Conservation (phyloP, 2,888 invertebrate species). For the Athetis lepigone region DNA sequence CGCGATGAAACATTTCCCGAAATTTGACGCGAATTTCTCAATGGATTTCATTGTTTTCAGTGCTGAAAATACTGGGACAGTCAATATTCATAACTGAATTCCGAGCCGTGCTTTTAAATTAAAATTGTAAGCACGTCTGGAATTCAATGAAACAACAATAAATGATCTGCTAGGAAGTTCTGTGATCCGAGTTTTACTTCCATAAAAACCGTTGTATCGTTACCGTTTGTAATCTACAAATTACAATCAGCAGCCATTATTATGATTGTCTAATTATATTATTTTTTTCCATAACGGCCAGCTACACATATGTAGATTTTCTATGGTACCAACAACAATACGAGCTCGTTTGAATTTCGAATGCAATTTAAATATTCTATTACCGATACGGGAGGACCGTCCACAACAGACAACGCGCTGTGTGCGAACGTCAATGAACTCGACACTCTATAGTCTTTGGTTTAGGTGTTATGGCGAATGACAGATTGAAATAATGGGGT, state of each 20-base stretch:
- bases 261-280: slow-evolving; percentile 23
- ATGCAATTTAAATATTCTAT: slow-evolving; percentile 56
- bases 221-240: slow-evolving; percentile 2
- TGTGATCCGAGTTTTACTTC: neutral
- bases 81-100: neutral
- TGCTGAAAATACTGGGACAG: neutral
- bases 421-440: slow-evolving; percentile 44
- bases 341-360: slow-evolving; percentile 44
- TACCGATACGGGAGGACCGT: slow-evolving; percentile 36
- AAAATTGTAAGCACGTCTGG: neutral
- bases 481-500: too few species aligned
- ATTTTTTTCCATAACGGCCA: slow-evolving; percentile 19
- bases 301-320: slow-evolving; percentile 29
- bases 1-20: slow-evolving; percentile 5
- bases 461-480: neutral
- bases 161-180: neutral
- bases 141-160: neutral
- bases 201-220: slow-evolving; percentile 5
- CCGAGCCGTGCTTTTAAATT: neutral
- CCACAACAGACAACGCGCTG: slow-evolving; percentile 31
- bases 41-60: slow-evolving; percentile 10
- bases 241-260: slow-evolving; percentile 14
- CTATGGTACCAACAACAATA: slow-evolving; percentile 26
- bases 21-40: slow-evolving; percentile 1
- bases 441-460: slow-evolving; percentile 12